Percentiles rank a stretch among this genome's conserved stretches.
Evolutionary conservation across 2,888 invertebrate species (phyloP).

Genomic region (Lepidocyrtoides sp.): DNA sequence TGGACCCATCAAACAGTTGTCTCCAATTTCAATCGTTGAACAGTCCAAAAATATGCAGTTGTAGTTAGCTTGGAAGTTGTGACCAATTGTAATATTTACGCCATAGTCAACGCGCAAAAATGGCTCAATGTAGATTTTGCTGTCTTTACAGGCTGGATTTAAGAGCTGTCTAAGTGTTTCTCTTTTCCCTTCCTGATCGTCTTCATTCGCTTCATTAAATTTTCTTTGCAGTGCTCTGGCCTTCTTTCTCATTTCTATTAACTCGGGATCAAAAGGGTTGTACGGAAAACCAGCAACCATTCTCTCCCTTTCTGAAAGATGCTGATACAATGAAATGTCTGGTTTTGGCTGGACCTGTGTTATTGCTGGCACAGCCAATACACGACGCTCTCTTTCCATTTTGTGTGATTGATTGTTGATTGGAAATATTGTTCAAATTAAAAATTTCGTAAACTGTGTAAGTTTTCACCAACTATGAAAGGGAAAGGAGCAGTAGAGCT

Average conservation of each 20-base stretch:
- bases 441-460: too few species aligned
- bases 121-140: constrained; percentile 76
- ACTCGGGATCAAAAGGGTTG: constrained; percentile 56
- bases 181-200: constrained; percentile 57
- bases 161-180: constrained; percentile 69
- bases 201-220: constrained; percentile 59
- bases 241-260: constrained; percentile 36
- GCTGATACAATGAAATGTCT: constrained; percentile 78
- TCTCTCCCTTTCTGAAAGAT: constrained; percentile 83
- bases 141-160: constrained; percentile 62
- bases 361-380: constrained; percentile 49
- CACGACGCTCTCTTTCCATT: constrained; percentile 51
- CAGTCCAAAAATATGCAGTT: constrained; percentile 80
- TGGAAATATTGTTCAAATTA: too few species aligned
- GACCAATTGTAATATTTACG: constrained; percentile 79
- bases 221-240: constrained; percentile 60
- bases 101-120: constrained; percentile 82
- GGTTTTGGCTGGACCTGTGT: constrained; percentile 68
- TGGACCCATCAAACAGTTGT: constrained; percentile 82
- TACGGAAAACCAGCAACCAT: constrained; percentile 81
- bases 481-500: too few species aligned
- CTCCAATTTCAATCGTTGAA: constrained; percentile 78
- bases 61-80: constrained; percentile 81
- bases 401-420: neutral
- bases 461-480: too few species aligned